Evolutionary conservation across 2,888 invertebrate species (phyloP).

Genomic region (Dolichopus griseipennis): DNA sequence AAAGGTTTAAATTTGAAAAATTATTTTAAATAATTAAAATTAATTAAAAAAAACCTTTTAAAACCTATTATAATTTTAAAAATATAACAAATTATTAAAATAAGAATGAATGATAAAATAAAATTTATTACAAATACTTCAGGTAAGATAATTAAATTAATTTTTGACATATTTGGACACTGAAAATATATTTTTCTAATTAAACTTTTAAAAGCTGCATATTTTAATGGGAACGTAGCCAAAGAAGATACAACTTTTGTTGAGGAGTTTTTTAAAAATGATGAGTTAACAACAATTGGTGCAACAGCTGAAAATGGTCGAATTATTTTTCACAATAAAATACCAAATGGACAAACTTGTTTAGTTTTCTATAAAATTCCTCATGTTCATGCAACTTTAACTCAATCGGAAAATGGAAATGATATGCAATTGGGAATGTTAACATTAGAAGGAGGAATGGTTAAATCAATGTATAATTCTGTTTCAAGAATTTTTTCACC

Average conservation of each 20-base stretch:
- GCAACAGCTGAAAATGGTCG: constrained; percentile 42
- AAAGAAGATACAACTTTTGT: constrained; percentile 38
- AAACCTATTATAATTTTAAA: neutral
- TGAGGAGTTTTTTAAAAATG: constrained; percentile 45
- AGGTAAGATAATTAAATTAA: constrained; percentile 32
- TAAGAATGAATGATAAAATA: constrained; percentile 28
- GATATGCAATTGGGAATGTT: constrained; percentile 38
- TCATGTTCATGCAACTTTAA: constrained; percentile 30
- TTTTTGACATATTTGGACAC: constrained; percentile 10
- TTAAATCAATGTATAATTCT: constrained; percentile 46
- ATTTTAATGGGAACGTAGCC: constrained; percentile 36
- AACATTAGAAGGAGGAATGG: constrained; percentile 44
- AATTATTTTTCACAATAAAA: constrained; percentile 42
- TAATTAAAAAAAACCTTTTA: no score
- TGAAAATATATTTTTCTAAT: constrained; percentile 14
- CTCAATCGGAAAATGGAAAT: constrained; percentile 16
- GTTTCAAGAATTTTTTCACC: constrained; percentile 44
- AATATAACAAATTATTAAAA: neutral
- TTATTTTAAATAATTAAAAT: no score
- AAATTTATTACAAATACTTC: constrained; percentile 44
- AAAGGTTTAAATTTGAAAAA: no score
- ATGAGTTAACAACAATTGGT: constrained; percentile 43
- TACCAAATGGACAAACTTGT: constrained; percentile 41
- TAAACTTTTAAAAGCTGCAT: constrained; percentile 32
- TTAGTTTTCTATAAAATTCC: constrained; percentile 45